Percentiles rank a stretch among this genome's conserved stretches.
Conservation (phyloP, 2,797 vertebrate genomes). For the Microhierax caerulescens region DNA sequence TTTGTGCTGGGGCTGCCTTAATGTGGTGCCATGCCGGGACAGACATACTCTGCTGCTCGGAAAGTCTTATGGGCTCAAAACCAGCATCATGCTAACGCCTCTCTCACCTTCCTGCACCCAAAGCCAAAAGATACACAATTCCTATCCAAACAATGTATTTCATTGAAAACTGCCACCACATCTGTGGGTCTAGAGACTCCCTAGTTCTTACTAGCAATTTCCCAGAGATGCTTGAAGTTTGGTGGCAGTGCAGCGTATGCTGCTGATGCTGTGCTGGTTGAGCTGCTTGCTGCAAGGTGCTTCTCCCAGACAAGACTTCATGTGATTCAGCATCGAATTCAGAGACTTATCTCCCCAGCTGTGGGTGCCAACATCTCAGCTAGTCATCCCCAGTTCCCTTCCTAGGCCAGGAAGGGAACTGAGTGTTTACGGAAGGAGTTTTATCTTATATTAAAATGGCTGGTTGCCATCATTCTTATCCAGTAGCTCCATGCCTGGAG, state of each 20-base stretch:
- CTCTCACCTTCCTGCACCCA: not conserved
- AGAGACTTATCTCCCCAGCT: not conserved
- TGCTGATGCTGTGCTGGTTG: not conserved
- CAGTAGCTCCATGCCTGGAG: not conserved
- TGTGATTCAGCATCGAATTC: not conserved
- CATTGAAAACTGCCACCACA: not conserved
- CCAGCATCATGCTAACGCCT: not conserved
- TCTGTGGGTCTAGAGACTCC: not conserved
- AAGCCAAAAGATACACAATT: not conserved
- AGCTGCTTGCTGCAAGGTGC: not conserved
- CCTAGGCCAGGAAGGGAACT: not conserved
- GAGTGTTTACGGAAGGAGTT: not conserved
- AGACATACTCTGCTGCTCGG: not conserved
- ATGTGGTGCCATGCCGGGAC: rapidly evolving
- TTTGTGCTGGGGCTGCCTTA: not conserved
- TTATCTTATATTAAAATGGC: not conserved
- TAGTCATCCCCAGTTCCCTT: not conserved
- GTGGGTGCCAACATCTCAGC: not conserved
- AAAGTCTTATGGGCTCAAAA: not conserved
- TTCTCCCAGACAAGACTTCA: not conserved
- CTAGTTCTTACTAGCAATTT: not conserved
- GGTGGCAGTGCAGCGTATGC: not conserved
- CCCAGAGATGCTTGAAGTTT: not conserved
- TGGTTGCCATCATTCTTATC: not conserved
- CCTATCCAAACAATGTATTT: not conserved